These are phyloP conservation scores for Lasioglossum morio DNA, from an alignment of 2,888 invertebrate genomes.

Conservation along the genomic window DNA sequence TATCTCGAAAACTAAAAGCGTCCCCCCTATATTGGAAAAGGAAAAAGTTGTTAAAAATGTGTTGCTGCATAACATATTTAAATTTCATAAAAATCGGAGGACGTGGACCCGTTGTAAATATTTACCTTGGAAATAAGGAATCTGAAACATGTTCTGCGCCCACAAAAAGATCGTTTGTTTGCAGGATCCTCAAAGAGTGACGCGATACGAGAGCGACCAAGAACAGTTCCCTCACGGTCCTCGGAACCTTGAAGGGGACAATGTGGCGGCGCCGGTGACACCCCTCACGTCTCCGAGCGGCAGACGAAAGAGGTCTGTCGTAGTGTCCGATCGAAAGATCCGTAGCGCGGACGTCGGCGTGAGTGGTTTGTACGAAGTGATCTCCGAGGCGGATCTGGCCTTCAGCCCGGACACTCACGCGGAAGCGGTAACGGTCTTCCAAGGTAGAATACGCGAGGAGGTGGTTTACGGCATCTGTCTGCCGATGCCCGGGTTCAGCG, in stretches of 20 bases:
- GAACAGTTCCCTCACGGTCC: conserved; percentile 93
- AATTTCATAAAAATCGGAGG: too few relatives aligned
- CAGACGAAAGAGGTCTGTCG: conserved; percentile 88
- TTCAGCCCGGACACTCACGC: conserved; percentile 93
- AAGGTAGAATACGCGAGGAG: conserved; percentile 95
- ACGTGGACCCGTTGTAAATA: too few relatives aligned
- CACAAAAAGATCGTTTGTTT: not conserved
- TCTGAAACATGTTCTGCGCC: not conserved
- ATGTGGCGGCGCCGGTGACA: conserved; percentile 85
- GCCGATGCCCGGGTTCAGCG: conserved; percentile 95
- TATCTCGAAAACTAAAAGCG: too few relatives aligned
- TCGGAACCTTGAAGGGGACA: conserved; percentile 87
- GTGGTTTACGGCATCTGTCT: conserved; percentile 96
- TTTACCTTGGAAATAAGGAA: not conserved
- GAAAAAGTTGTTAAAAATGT: too few relatives aligned
- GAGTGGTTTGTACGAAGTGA: conserved; percentile 95
- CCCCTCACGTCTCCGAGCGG: conserved; percentile 70
- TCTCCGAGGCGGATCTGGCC: conserved; percentile 95
- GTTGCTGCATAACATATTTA: too few relatives aligned
- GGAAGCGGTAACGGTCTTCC: conserved; percentile 94
- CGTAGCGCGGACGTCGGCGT: conserved; percentile 95
- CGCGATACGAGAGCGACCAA: conserved; percentile 85
- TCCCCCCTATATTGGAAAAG: too few relatives aligned
- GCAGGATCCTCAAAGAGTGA: conserved; percentile 84
- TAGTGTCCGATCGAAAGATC: conserved; percentile 90